phyloP scores from a whole-genome alignment of 1,140 invertebrate genomes.

The Argopecten irradians region DNA sequence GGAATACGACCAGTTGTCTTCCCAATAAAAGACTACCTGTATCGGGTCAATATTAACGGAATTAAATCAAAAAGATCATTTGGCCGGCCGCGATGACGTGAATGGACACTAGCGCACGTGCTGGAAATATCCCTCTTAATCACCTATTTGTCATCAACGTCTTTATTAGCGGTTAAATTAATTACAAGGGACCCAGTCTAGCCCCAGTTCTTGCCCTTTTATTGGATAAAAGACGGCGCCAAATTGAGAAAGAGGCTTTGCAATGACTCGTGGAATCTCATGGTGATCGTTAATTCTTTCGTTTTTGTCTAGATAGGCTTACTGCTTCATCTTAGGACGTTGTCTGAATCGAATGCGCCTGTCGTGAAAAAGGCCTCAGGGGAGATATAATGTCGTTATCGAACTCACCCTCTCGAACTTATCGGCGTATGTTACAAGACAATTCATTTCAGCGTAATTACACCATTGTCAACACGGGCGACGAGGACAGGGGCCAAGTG shows the following conservation, averaged over 20 bases:
- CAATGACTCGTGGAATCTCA: slow-evolving; percentile 1
- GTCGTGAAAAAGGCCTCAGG: slow-evolving; percentile 8
- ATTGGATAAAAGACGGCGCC: slow-evolving; percentile 12
- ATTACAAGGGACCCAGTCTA: slow-evolving; percentile 15
- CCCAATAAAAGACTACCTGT: neutral
- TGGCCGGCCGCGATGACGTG: neutral
- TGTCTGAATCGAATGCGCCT: slow-evolving; percentile 4
- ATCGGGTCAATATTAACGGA: neutral
- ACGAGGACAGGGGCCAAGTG: neutral
- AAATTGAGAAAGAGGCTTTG: slow-evolving; percentile 18
- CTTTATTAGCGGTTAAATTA: slow-evolving; percentile 18
- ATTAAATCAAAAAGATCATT: slow-evolving; percentile 23
- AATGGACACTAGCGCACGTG: slow-evolving; percentile 13
- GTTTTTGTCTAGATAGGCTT: slow-evolving; percentile 21
- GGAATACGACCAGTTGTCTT: neutral
- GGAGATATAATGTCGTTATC: slow-evolving; percentile 17
- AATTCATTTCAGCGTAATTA: slow-evolving; percentile 10
- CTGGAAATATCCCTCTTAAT: neutral
- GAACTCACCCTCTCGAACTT: slow-evolving; percentile 13
- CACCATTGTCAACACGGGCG: neutral
- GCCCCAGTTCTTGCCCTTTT: slow-evolving; percentile 1
- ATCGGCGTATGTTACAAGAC: slow-evolving; percentile 15
- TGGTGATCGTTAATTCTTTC: slow-evolving; percentile 9
- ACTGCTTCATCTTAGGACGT: neutral
- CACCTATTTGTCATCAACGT: slow-evolving; percentile 3